Evolutionary conservation across 1,140 invertebrate species (phyloP).

Genomic region (Drosophila busckii): DNA sequence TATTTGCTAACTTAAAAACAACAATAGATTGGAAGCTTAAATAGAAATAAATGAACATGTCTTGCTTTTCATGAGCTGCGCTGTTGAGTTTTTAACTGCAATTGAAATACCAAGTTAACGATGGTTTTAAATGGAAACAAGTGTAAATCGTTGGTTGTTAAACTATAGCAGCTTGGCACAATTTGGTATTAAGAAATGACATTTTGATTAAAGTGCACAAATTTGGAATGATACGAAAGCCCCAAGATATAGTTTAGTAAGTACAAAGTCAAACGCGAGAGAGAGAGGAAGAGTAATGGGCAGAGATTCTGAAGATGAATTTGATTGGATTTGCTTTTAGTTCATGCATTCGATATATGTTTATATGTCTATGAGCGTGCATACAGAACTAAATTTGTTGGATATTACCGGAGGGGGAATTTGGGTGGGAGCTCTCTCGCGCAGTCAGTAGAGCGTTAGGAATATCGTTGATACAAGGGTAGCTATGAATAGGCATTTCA

Average conservation of each 20-base stretch:
- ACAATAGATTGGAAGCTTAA: constrained; percentile 21
- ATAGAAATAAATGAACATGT: constrained; percentile 25
- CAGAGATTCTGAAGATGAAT: not conserved
- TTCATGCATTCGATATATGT: too few species aligned
- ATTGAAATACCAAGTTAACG: constrained; percentile 22
- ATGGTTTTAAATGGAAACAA: constrained; percentile 4
- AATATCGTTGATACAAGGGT: constrained; percentile 63
- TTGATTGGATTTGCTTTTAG: constrained; percentile 2
- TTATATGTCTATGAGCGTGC: too few species aligned
- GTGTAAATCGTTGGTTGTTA: not conserved
- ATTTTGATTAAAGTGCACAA: constrained; percentile 15
- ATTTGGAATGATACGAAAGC: too few species aligned
- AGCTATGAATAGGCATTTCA: constrained; percentile 66
- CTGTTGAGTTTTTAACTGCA: constrained; percentile 2
- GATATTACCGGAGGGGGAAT: constrained; percentile 45
- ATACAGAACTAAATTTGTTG: too few species aligned
- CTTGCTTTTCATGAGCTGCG: constrained; percentile 16
- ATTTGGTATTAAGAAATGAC: constrained; percentile 42
- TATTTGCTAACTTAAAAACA: constrained; percentile 28
- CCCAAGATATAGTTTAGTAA: constrained; percentile 14
- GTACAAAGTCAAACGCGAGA: not conserved
- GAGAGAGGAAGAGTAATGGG: not conserved
- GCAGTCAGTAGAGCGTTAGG: constrained; percentile 63
- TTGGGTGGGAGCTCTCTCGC: constrained; percentile 17
- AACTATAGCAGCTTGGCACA: constrained; percentile 47